These are phyloP conservation scores for Chlamydotis undulata DNA, from an alignment of 2,113 vertebrate genomes.

Conservation along the genomic window DNA sequence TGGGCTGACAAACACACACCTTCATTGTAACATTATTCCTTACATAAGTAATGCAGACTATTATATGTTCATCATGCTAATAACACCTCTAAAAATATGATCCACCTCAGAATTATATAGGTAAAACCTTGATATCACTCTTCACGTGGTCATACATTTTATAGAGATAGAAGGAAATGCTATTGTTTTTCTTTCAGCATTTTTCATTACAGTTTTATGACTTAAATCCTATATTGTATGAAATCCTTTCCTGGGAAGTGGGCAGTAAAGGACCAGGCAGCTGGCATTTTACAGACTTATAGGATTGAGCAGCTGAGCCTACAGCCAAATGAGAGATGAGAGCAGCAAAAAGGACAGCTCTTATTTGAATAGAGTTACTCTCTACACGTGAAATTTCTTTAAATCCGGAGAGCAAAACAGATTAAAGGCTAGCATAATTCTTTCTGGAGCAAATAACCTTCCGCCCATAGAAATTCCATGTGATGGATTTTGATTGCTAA, in stretches of 20 bases:
- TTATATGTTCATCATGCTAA: not conserved
- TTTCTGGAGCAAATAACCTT: slow-evolving; percentile 27
- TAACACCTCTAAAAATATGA: not conserved
- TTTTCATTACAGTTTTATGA: not conserved
- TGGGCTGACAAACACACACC: not conserved
- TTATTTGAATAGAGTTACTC: not conserved
- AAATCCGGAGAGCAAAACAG: slow-evolving; percentile 53
- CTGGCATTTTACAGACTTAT: slow-evolving; percentile 25
- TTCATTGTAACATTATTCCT: not conserved
- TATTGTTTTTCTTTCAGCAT: not conserved
- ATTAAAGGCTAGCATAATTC: slow-evolving; percentile 48
- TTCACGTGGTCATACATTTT: not conserved
- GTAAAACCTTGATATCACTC: not conserved
- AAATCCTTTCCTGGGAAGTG: slow-evolving; percentile 4
- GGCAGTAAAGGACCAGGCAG: not conserved
- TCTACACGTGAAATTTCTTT: slow-evolving; percentile 33
- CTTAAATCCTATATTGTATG: not conserved
- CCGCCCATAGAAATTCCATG: not conserved
- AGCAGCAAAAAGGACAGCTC: not conserved
- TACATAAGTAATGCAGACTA: not conserved
- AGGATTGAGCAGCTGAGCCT: slow-evolving; percentile 18
- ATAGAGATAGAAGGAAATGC: not conserved
- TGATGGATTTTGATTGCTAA: slow-evolving; percentile 49
- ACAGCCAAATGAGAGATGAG: slow-evolving; percentile 15
- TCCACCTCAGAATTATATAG: not conserved